Conservation (phyloP, 2,888 invertebrate genomes). For the Furcula furcula region DNA sequence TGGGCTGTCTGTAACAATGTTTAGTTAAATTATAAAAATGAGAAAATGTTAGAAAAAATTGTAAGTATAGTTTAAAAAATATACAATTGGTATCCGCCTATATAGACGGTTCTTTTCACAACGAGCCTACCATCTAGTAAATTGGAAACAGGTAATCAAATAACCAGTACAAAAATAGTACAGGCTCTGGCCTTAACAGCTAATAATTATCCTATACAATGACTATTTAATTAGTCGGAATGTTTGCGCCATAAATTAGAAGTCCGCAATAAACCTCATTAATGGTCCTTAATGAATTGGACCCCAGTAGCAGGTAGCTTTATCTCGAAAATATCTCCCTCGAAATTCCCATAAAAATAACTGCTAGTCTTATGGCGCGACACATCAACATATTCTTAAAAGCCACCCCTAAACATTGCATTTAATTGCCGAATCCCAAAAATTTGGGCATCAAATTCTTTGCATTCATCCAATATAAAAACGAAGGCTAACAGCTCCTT, state of each 20-base stretch:
- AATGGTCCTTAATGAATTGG: slow-evolving; percentile 75
- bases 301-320: slow-evolving; percentile 69
- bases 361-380: slow-evolving; percentile 45
- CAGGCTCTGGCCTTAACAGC: too few relatives aligned
- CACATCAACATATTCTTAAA: slow-evolving; percentile 35
- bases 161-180: too few relatives aligned
- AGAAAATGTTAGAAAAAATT: too few relatives aligned
- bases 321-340: slow-evolving; percentile 42
- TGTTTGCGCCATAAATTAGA: slow-evolving; percentile 56
- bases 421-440: slow-evolving; percentile 55
- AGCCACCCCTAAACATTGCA: slow-evolving; percentile 50
- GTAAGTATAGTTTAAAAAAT: too few relatives aligned
- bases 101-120: too few relatives aligned
- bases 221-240: slow-evolving; percentile 61
- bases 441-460: slow-evolving; percentile 36
- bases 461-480: slow-evolving; percentile 19
- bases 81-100: too few relatives aligned
- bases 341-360: slow-evolving; percentile 60
- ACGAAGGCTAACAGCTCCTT: background rate
- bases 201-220: slow-evolving; percentile 59
- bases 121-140: too few relatives aligned
- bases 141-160: too few relatives aligned
- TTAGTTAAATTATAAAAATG: background rate
- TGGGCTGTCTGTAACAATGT: too few relatives aligned
- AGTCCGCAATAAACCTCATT: slow-evolving; percentile 65